Conservation (phyloP, 2,797 vertebrate genomes). For the Notamacropus eugenii region DNA sequence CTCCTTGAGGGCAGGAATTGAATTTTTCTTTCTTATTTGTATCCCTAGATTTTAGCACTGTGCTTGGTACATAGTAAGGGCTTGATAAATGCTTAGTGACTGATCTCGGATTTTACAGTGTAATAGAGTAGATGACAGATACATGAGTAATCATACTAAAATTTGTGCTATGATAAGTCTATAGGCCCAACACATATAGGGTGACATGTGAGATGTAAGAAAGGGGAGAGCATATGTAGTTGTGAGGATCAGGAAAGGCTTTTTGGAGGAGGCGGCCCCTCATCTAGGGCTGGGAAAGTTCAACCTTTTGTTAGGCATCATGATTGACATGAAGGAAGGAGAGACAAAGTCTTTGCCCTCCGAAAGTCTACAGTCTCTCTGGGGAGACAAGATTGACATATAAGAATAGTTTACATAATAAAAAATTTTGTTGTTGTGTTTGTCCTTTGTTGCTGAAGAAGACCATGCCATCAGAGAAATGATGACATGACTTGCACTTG, state of each 20-base stretch:
- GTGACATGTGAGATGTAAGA: background rate
- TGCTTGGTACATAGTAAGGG: background rate
- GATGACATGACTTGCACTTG: no score
- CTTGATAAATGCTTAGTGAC: background rate
- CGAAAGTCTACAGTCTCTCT: background rate
- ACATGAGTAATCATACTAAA: background rate
- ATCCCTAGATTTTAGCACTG: background rate
- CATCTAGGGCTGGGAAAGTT: background rate
- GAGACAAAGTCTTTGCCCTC: background rate
- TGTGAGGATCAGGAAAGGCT: background rate
- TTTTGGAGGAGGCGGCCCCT: background rate
- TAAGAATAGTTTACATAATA: background rate
- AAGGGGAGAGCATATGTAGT: background rate
- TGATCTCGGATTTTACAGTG: background rate
- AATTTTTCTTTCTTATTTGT: background rate
- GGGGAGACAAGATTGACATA: background rate
- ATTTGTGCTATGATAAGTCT: background rate
- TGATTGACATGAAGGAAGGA: background rate
- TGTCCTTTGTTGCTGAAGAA: no score
- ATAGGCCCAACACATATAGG: background rate
- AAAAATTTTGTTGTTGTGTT: background rate
- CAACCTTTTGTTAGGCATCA: background rate
- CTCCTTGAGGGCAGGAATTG: background rate
- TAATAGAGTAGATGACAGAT: background rate
- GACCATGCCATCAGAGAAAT: no score